Evolutionary conservation across 2,888 invertebrate genomes (phyloP).

Genomic region (Pandemis cinnamomeana): DNA sequence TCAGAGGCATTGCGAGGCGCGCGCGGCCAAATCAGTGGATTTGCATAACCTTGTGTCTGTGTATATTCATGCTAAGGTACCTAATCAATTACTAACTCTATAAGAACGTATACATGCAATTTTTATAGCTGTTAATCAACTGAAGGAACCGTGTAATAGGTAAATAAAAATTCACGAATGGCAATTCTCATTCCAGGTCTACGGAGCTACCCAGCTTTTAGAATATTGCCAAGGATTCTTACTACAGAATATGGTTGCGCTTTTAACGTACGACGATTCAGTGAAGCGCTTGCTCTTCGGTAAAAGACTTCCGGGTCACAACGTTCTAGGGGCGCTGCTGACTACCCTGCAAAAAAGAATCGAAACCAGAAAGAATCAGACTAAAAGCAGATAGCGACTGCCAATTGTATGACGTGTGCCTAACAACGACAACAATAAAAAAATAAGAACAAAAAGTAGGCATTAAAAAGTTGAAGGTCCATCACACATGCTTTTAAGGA

Average conservation of each 20-base stretch:
- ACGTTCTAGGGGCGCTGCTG: slow-evolving; percentile 92
- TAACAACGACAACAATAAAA: not conserved
- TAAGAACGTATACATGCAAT: not conserved
- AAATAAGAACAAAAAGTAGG: not conserved
- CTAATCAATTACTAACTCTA: slow-evolving; percentile 37
- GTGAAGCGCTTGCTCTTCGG: slow-evolving; percentile 94
- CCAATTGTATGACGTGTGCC: not conserved
- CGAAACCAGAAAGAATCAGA: slow-evolving; percentile 85
- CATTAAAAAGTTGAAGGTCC: not conserved
- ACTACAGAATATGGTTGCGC: slow-evolving; percentile 97
- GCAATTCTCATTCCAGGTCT: slow-evolving; percentile 85
- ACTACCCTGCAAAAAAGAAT: slow-evolving; percentile 92
- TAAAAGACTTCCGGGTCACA: slow-evolving; percentile 95
- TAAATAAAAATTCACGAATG: not conserved
- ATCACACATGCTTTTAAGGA: not conserved
- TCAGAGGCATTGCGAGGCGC: slow-evolving; percentile 92
- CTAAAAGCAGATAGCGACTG: slow-evolving; percentile 72
- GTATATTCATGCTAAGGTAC: slow-evolving; percentile 96
- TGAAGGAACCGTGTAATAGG: not conserved
- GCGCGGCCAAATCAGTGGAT: slow-evolving; percentile 93
- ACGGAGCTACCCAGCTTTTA: slow-evolving; percentile 92
- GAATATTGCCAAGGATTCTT: slow-evolving; percentile 96
- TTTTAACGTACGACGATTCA: slow-evolving; percentile 95
- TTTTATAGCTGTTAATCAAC: too few species aligned
- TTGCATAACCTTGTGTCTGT: slow-evolving; percentile 95